A percentile compares a stretch with the other conserved stretches of the same genome.
Evolutionary conservation across 1,140 invertebrate species (phyloP).

Genomic region (Drosophila takahashii): DNA sequence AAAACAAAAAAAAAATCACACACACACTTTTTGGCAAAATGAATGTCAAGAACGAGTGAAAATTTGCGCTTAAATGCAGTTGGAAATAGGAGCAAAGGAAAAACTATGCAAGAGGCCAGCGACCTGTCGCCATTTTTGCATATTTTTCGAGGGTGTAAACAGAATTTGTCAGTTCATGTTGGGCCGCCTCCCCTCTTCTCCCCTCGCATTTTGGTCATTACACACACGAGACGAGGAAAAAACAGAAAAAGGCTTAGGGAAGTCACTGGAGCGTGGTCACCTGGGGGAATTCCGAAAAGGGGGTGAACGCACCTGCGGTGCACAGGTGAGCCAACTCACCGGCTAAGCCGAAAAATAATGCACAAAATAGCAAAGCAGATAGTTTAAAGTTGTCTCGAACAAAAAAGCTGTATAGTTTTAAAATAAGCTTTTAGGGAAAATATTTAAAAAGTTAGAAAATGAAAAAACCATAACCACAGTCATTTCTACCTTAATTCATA

Average conservation of each 20-base stretch:
- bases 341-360: not conserved
- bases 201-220: conserved; percentile 43
- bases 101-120: conserved; percentile 51
- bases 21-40: conserved; percentile 44
- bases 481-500: too few species aligned
- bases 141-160: conserved; percentile 40
- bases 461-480: too few species aligned
- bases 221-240: conserved; percentile 10
- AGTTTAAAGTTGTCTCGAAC: conserved; percentile 2
- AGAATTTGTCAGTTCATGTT: conserved; percentile 40
- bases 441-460: not conserved
- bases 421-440: not conserved
- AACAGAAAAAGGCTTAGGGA: conserved; percentile 39
- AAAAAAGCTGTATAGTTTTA: too few species aligned
- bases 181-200: not conserved
- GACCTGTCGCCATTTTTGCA: conserved; percentile 58
- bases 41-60: conserved; percentile 81
- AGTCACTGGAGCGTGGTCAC: conserved; percentile 42
- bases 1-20: not conserved
- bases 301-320: conserved; percentile 38
- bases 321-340: not conserved
- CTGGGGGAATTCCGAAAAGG: conserved; percentile 20
- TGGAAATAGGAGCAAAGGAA: conserved; percentile 24
- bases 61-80: conserved; percentile 76
- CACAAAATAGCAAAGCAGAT: conserved; percentile 5